phyloP scores from a whole-genome alignment of 2,113 vertebrate genomes.

The Hystrix brachyura region DNA sequence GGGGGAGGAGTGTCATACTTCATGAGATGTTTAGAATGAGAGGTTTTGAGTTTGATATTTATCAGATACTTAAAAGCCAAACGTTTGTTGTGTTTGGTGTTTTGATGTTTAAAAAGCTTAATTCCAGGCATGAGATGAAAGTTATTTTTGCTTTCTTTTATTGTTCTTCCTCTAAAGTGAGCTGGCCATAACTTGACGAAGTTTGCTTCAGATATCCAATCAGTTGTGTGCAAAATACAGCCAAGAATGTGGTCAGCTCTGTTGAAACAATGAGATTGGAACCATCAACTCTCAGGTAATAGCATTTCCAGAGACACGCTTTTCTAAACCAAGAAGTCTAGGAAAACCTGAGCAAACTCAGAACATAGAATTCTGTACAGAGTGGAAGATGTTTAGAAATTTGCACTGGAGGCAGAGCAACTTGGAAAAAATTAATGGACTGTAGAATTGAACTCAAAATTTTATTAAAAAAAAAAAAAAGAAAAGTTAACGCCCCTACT shows the following conservation, averaged over 20 bases:
- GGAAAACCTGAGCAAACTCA: conserved; percentile 15
- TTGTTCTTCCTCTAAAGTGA: conserved; percentile 21
- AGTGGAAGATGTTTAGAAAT: conserved; percentile 12
- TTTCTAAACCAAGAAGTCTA: not conserved
- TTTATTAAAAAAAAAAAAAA: not conserved
- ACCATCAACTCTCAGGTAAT: conserved; percentile 85
- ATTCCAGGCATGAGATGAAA: not conserved
- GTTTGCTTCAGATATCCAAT: conserved; percentile 90
- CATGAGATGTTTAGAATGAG: conserved; percentile 9
- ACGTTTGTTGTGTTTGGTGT: conserved; percentile 23
- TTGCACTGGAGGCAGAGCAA: not conserved
- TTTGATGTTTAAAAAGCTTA: conserved; percentile 14
- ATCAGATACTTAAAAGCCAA: not conserved
- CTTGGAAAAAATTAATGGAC: not conserved
- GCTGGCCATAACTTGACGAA: not conserved
- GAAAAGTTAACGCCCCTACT: not conserved
- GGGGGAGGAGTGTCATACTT: not conserved
- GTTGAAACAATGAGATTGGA: conserved; percentile 94
- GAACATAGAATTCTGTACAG: not conserved
- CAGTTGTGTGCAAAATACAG: conserved; percentile 96
- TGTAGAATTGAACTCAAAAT: not conserved
- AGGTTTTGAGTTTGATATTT: not conserved
- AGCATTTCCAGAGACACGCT: not conserved
- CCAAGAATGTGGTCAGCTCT: conserved; percentile 95
- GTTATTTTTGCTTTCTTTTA: not conserved